phyloP scores from a whole-genome alignment of 1,140 invertebrate genomes.

The Bemisia tabaci region DNA sequence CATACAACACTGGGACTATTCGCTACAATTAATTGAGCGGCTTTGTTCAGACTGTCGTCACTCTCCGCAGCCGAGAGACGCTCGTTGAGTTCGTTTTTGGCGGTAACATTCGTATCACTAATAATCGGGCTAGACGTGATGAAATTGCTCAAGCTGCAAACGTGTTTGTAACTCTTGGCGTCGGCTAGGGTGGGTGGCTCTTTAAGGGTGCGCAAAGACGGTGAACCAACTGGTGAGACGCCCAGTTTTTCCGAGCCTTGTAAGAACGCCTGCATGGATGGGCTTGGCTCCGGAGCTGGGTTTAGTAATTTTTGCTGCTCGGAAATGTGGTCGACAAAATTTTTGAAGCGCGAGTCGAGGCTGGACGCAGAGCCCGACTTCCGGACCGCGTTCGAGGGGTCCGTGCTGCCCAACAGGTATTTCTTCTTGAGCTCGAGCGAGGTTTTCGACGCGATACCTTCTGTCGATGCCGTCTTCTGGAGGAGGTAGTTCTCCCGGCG shows the following conservation, averaged over 20 bases:
- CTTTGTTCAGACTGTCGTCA: not conserved
- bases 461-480: slow-evolving; percentile 67
- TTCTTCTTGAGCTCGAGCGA: slow-evolving; percentile 71
- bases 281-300: slow-evolving; percentile 57
- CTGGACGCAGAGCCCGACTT: slow-evolving; percentile 75
- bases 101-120: slow-evolving; percentile 22
- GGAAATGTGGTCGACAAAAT: slow-evolving; percentile 68
- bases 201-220: slow-evolving; percentile 20
- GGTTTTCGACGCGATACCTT: slow-evolving; percentile 70
- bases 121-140: not conserved
- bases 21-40: slow-evolving; percentile 10
- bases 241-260: slow-evolving; percentile 37
- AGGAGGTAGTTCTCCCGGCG: slow-evolving; percentile 54
- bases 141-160: slow-evolving; percentile 20
- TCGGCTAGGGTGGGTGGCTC: slow-evolving; percentile 14
- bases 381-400: slow-evolving; percentile 45
- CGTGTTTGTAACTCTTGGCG: slow-evolving; percentile 23
- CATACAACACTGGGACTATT: not conserved
- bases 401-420: slow-evolving; percentile 55
- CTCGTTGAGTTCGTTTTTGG: not conserved
- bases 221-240: slow-evolving; percentile 22
- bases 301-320: slow-evolving; percentile 77
- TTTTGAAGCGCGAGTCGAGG: slow-evolving; percentile 66
- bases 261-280: slow-evolving; percentile 57
- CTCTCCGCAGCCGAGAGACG: not conserved